phyloP scores from a whole-genome alignment of 2,797 vertebrate species.

The Champsocephalus esox region DNA sequence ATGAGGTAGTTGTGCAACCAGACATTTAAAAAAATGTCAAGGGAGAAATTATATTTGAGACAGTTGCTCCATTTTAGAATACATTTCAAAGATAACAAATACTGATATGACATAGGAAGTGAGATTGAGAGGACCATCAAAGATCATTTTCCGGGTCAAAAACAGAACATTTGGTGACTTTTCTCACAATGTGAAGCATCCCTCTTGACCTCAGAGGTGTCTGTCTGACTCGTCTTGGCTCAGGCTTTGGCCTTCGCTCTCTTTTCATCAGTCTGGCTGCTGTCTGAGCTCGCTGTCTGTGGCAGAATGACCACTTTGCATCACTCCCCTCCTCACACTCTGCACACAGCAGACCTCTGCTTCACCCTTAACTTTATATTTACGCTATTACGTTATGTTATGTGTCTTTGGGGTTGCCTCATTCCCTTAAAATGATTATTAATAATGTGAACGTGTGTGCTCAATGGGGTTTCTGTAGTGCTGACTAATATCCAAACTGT shows the following conservation, averaged over 20 bases:
- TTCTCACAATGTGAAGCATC: background rate
- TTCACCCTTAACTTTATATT: background rate
- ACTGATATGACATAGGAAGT: no score
- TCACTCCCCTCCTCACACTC: background rate
- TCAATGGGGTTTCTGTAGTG: no score
- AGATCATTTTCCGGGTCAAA: background rate
- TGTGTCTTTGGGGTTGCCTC: no score
- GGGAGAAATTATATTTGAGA: no score
- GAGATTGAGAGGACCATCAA: background rate
- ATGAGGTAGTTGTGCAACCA: background rate
- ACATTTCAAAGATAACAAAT: no score
- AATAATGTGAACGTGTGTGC: no score
- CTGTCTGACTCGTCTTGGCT: background rate
- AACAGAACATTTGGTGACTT: background rate
- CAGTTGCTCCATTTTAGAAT: no score
- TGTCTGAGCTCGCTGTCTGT: background rate
- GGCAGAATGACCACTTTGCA: conserved; percentile 18
- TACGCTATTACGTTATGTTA: no score
- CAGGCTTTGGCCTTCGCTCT: conserved; percentile 4
- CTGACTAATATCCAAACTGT: no score
- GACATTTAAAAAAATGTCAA: background rate
- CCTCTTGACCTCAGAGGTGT: background rate
- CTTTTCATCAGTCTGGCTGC: conserved; percentile 9
- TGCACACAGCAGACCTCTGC: background rate
- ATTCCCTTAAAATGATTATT: no score